A percentile compares a stretch with the other conserved stretches of the same genome.
Evolutionary conservation across 2,888 invertebrate genomes (phyloP).

Genomic region (Eueremaeus valkanovi): DNA sequence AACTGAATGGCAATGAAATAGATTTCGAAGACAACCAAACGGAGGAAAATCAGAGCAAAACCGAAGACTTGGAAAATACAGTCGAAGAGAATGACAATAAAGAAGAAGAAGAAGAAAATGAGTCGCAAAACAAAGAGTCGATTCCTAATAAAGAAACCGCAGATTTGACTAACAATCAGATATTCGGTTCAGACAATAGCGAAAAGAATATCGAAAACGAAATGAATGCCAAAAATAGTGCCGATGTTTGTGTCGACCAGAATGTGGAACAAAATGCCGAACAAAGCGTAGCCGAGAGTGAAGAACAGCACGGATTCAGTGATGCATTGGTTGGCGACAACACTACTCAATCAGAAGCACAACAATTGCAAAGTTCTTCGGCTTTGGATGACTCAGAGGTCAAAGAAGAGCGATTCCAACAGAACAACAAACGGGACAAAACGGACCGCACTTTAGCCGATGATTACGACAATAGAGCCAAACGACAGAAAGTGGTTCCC

Average conservation of each 20-base stretch:
- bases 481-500: constrained; percentile 41
- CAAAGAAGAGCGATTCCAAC: constrained; percentile 51
- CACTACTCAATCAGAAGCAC: constrained; percentile 54
- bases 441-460: constrained; percentile 46
- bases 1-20: constrained; percentile 51
- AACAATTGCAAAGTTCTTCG: not conserved
- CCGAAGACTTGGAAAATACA: constrained; percentile 57
- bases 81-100: constrained; percentile 48
- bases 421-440: constrained; percentile 52
- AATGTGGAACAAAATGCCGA: constrained; percentile 1
- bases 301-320: constrained; percentile 45
- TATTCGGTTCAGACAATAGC: not conserved
- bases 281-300: not conserved
- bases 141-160: not conserved
- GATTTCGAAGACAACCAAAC: constrained; percentile 48
- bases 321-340: constrained; percentile 50
- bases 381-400: constrained; percentile 28
- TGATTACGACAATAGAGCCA: constrained; percentile 42
- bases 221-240: not conserved
- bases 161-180: not conserved
- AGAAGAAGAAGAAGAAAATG: constrained; percentile 43
- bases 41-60: constrained; percentile 48
- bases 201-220: not conserved
- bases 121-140: constrained; percentile 30
- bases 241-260: constrained; percentile 5